Percentiles rank a stretch among this genome's conserved stretches.
phyloP scores from a whole-genome alignment of 2,113 vertebrate genomes.

The Cnemophilus loriae region DNA sequence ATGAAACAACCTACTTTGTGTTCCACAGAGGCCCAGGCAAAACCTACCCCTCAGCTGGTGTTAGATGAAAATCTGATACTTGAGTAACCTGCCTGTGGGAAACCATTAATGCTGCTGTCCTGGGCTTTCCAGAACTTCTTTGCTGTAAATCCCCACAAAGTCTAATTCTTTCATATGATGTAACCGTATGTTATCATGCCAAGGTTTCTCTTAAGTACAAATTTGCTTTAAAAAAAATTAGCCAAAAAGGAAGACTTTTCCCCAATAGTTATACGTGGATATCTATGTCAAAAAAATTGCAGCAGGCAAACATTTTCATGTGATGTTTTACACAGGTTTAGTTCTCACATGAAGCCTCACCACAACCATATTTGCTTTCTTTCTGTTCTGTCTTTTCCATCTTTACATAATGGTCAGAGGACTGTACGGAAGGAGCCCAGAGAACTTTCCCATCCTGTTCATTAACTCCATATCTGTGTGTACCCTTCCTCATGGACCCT shows the following conservation, averaged over 20 bases:
- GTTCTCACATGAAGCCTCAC: background rate
- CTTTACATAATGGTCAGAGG: background rate
- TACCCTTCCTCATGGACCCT: background rate
- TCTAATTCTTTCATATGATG: background rate
- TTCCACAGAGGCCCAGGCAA: background rate
- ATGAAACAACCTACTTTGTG: background rate
- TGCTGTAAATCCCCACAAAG: background rate
- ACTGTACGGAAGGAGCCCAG: background rate
- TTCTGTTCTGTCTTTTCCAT: background rate
- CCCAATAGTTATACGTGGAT: background rate
- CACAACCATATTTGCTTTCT: background rate
- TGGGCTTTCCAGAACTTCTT: background rate
- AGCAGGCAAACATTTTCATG: background rate
- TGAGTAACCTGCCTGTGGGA: background rate
- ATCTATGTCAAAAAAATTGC: background rate
- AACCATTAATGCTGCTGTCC: background rate
- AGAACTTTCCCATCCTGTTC: background rate
- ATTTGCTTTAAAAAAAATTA: background rate
- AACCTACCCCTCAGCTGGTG: background rate
- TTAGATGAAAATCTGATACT: background rate
- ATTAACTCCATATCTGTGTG: rapidly evolving
- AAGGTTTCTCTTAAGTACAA: background rate
- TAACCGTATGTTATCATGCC: background rate
- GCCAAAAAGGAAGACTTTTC: background rate
- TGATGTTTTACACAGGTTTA: background rate